phyloP scores from a whole-genome alignment of 2,113 vertebrate genomes.

The Leuciscus idus region DNA sequence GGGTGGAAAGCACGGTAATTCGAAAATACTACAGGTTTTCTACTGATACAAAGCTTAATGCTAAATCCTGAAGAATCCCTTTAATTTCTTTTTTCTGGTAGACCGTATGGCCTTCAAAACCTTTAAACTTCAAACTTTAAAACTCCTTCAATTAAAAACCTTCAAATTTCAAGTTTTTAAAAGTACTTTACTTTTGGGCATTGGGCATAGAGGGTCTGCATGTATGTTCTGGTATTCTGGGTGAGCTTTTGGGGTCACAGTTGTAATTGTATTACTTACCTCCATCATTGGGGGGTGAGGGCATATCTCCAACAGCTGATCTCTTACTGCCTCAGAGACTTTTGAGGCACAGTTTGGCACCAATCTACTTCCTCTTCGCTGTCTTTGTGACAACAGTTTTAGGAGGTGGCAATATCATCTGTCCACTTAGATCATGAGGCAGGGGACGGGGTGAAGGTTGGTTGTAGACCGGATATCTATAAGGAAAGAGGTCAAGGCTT shows the following conservation, averaged over 20 bases:
- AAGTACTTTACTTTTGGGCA: not conserved
- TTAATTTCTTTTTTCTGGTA: too few relatives aligned
- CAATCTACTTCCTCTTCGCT: constrained; percentile 63
- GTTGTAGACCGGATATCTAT: constrained; percentile 37
- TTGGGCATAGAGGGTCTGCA: not conserved
- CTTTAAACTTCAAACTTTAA: too few relatives aligned
- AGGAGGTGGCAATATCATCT: constrained; percentile 67
- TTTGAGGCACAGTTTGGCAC: constrained; percentile 55
- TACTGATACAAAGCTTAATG: too few relatives aligned
- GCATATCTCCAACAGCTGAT: constrained; percentile 82
- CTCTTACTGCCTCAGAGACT: constrained; percentile 70
- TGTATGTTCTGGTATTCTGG: not conserved
- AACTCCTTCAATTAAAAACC: too few relatives aligned
- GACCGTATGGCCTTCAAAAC: too few relatives aligned
- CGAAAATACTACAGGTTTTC: too few relatives aligned
- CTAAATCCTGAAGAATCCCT: too few relatives aligned
- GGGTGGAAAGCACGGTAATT: too few relatives aligned
- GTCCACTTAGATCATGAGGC: constrained; percentile 39
- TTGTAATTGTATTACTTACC: constrained; percentile 75
- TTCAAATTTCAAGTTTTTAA: too few relatives aligned
- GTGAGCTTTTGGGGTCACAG: not conserved
- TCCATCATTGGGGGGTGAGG: constrained; percentile 91
- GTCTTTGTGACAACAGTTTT: constrained; percentile 60
- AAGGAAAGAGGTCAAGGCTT: constrained; percentile 47
- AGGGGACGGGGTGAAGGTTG: constrained; percentile 29